Base-by-base conservation (phyloP, 2,888 invertebrate species). In the Trichogramma evanescens region DNA sequence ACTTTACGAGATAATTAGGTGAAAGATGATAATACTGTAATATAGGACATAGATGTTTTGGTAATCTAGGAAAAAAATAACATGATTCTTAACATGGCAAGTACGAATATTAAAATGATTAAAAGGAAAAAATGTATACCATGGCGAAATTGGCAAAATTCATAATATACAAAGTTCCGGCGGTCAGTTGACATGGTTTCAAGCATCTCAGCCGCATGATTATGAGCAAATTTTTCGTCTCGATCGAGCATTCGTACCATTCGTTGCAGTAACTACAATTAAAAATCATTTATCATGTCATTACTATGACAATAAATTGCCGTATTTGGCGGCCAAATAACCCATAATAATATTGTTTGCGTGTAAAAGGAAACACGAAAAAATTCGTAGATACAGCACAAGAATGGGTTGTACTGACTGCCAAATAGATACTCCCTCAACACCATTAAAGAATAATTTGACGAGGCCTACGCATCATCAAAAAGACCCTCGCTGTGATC, bases 171-270 rank as follows among this genome's bases (percentile, higher is more conserved):
- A 54, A 13, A 40, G 44, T 50, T 9, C 54, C 59, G 8, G 59
- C 59, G 1, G 59, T 59, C 5, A 59, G n/a, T 40, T 46, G 46
- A 26, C 59, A 59, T 26, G 59, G 54, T 6, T 38, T 59, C 26
- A 8, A 7, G 26, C 54, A 59, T 50, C 59, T 40, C 9, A 51
- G n/a, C 9, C 5, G 44, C 13, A 59, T 50, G 7, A 59, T 13
- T n/a, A 5, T 3, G 6, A 59, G 41, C 13, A 54, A 26, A 13
- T 54, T 40, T 40, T 59, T 38, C 5, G 46, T 8, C 5, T 39
- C 41, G 1, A 10, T 6, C 1, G 59, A 45, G 6, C n/a, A 8
- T 5, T 49, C 10, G 26, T 50, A 59, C 59, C 59, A 59, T 8
- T 45, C 39, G 41, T 45, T 54, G 9, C 5, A 1, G 26, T 59